These are phyloP conservation scores for Sarcophaga carnaria DNA, from an alignment of 2,888 invertebrate genomes.

Conservation along the genomic window DNA sequence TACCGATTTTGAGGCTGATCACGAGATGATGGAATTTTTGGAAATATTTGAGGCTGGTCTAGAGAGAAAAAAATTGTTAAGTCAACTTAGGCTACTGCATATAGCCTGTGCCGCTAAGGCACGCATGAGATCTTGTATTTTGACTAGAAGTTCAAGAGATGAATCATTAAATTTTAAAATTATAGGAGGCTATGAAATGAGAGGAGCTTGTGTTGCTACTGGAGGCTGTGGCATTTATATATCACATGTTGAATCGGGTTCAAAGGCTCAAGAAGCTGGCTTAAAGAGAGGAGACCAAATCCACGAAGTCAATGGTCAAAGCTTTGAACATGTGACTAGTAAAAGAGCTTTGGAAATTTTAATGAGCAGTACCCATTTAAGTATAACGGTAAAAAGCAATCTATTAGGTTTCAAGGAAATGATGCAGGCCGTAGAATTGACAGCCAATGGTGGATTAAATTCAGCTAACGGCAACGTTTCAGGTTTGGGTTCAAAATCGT, in stretches of 20 bases:
- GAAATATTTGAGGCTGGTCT: conserved; percentile 94
- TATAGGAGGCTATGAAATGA: conserved; percentile 94
- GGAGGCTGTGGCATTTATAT: conserved; percentile 97
- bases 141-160: conserved; percentile 95
- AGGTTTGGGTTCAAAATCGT: conserved; percentile 70
- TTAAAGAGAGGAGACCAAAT: conserved; percentile 98
- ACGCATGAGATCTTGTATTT: conserved; percentile 92
- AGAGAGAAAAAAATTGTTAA: conserved; percentile 92
- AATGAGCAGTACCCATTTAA: conserved; percentile 95
- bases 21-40: conserved; percentile 97
- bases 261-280: conserved; percentile 97
- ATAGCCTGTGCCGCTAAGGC: conserved; percentile 99
- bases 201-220: conserved; percentile 76
- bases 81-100: conserved; percentile 91
- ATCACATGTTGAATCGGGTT: conserved; percentile 94
- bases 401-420: conserved; percentile 91
- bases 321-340: conserved; percentile 96
- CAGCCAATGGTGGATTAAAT: conserved; percentile 69
- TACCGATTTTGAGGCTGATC: conserved; percentile 97
- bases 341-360: conserved; percentile 96
- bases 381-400: conserved; percentile 98
- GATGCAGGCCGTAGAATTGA: conserved; percentile 82
- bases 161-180: conserved; percentile 96
- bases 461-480: conserved; percentile 77
- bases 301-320: conserved; percentile 98